Evolutionary conservation across 2,888 invertebrate genomes (phyloP), one percentile per base, ranked within the genome.

Genomic region (Scaptomyza cyrtandrae): DNA sequence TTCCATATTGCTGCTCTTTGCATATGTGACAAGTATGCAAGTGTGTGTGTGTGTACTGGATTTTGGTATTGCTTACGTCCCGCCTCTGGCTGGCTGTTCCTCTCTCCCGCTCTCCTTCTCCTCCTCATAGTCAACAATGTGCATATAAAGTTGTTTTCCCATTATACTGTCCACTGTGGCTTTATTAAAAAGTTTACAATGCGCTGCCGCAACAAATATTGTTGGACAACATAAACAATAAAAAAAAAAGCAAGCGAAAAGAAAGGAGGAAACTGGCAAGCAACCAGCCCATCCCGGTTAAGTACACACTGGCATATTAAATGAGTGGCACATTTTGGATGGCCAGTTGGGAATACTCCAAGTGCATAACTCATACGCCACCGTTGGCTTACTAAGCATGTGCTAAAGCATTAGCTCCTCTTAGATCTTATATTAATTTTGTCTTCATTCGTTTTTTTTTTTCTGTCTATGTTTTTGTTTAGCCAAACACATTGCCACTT

Each of bases 161-260:
- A 67, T 84, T 82, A 60, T 65, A 19, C 64, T 52, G 61, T 75
- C 75, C 53, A 53, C 75, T 69, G 80, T 65, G 79, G 83, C 80
- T 69, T 88, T 88, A 88, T 86, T 88, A 83, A 83, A 88, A 83
- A 86, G 65, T 80, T 84, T 68, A 67, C 74, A 80, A 74, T 83
- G 71, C 66, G 69, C 63, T 66, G 57, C 60, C 31, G 53, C 52
- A 65, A 52, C 48, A 58, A 63, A 65, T 53, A 41, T 58, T 43
- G 50, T 59, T 48, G 58, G 49, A 33, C 50, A 48, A 33, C 48
- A 44, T 0, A 43, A 31, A 45, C 48, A 50, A 27, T 64, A 39
- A 27, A 27, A 70, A 39, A 27, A 56, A 13, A 41, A 16, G 31
- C 16, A 41, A 41, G 43, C 53, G 48, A 16, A 16, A 41, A 41